Evolutionary conservation across 2,888 invertebrate species (phyloP), one percentile per base, ranked within the genome.

Genomic region (Cybosia mesomella): DNA sequence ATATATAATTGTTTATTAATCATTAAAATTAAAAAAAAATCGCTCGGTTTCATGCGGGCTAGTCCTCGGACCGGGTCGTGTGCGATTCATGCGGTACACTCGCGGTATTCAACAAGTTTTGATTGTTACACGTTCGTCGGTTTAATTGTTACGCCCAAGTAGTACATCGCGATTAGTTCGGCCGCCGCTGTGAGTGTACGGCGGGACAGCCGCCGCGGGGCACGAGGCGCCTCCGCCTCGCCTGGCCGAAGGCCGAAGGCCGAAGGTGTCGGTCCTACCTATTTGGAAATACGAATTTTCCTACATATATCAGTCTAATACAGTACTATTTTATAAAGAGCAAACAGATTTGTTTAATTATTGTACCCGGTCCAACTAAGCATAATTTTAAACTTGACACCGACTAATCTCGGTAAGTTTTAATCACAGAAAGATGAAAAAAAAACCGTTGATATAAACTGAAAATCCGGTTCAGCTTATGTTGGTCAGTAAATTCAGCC

Each of bases 1-100:
- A 89, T 89, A 91, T 91, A 91, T 86, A 89, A 79, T 81, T 91
- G 86, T 85, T 88, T 88, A 84, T 81, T 77, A 70, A 77, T 89
- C 90, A 91, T 89, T 87, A 87, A 86, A 87, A 83, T 82, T 81
- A 54, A 53, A 49, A 85, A 86, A 85, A 81, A 81, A 81, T 89
- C 88, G 83, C 84, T 90, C 88, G 87, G 89, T 86, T 28, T 87
- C 85, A 86, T 81, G 89, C 81, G 89, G 85, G 80, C 81, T 82
- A 77, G 80, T 80, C 80, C 80, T 83, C 79, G 75, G 79, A 82
- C 71, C 76, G 83, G 63, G 81, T 74, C 77, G 80, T 76, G 80
- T 80, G 80, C 81, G 80, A 80, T 79, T 80, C 85, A 71, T 86
- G 85, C 81, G 80, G 83, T 76, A 77, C 85, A 81, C 84, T 80